Evolutionary conservation across 2,113 vertebrate genomes (phyloP).

Genomic region (Zapus hudsonius): DNA sequence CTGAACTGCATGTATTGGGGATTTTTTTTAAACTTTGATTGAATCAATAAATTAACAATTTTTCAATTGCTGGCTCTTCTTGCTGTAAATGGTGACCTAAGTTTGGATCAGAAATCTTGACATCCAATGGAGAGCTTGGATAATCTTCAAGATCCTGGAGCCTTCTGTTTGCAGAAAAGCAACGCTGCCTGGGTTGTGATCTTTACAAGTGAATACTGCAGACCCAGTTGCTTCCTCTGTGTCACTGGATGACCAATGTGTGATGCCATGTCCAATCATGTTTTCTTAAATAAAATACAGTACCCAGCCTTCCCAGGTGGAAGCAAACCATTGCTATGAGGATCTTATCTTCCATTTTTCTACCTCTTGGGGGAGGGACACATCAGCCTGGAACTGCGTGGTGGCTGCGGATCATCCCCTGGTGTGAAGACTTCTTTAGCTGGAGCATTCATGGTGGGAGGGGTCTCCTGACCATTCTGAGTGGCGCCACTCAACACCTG

Average conservation of each 20-base stretch:
- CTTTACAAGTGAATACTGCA: conserved; percentile 54
- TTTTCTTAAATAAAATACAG: conserved; percentile 70
- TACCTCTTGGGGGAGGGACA: not conserved
- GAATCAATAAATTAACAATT: conserved; percentile 81
- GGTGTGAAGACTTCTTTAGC: not conserved
- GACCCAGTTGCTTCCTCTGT: conserved; percentile 39
- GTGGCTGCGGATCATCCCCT: not conserved
- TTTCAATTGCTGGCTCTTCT: conserved; percentile 77
- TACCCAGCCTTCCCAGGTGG: conserved; percentile 35
- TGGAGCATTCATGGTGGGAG: not conserved
- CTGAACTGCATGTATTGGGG: conserved; percentile 79
- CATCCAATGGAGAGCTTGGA: conserved; percentile 57
- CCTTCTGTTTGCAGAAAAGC: conserved; percentile 59
- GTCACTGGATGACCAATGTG: conserved; percentile 38
- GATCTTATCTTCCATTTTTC: conserved; percentile 62
- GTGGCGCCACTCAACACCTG: not conserved
- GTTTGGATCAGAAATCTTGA: conserved; percentile 60
- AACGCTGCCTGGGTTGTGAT: conserved; percentile 36
- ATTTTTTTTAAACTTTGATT: conserved; percentile 68
- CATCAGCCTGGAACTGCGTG: not conserved
- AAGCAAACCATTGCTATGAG: conserved; percentile 29
- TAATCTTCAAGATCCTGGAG: conserved; percentile 66
- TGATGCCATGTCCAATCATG: conserved; percentile 35
- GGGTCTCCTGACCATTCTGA: not conserved
- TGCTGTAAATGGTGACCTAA: conserved; percentile 76